Percentiles rank a stretch among this genome's conserved stretches.
Evolutionary conservation across 2,113 vertebrate genomes (phyloP).

Genomic region (Syrmaticus mikado): DNA sequence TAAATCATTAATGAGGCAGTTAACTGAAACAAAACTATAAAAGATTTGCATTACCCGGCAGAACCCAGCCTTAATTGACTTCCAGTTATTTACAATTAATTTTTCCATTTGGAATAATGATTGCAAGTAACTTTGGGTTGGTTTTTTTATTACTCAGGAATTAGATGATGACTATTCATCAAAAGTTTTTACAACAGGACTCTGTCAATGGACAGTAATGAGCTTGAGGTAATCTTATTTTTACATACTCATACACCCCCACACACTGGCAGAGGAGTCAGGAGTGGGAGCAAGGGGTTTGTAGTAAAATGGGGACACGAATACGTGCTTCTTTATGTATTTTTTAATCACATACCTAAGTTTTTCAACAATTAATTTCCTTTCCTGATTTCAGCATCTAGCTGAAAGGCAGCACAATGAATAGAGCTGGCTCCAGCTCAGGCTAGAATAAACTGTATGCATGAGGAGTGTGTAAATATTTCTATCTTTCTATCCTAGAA

Average conservation of each 20-base stretch:
- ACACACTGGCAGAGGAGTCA: neutral
- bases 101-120: conserved; percentile 84
- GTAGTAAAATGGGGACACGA: neutral
- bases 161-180: conserved; percentile 73
- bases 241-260: neutral
- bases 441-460: neutral
- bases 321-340: neutral
- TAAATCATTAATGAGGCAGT: conserved; percentile 87
- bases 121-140: conserved; percentile 62
- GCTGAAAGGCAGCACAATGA: neutral
- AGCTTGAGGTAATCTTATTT: conserved; percentile 29
- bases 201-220: conserved; percentile 55
- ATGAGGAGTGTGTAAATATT: conserved; percentile 6
- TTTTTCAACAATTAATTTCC: conserved; percentile 4
- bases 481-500: neutral
- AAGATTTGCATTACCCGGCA: conserved; percentile 81
- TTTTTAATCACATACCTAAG: neutral
- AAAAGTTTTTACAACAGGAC: conserved; percentile 64
- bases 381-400: neutral
- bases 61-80: conserved; percentile 81
- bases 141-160: conserved; percentile 63
- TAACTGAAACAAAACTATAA: conserved; percentile 84
- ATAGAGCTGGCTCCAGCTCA: neutral
- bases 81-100: conserved; percentile 84
- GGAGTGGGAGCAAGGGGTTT: neutral